Conservation (phyloP, 2,888 invertebrate species). For the Clunio marinus region DNA sequence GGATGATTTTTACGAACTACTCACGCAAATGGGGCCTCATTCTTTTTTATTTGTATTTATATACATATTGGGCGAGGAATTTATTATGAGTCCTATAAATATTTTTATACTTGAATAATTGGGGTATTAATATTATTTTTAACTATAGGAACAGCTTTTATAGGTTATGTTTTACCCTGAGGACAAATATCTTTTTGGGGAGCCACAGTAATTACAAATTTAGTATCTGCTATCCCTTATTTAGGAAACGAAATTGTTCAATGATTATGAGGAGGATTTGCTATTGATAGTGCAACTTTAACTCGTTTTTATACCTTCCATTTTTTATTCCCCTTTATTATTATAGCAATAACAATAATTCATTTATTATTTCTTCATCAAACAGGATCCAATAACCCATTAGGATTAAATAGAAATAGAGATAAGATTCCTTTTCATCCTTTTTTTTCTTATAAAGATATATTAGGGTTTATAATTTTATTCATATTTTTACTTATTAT, state of each 20-base stretch:
- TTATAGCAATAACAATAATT: conserved; percentile 58
- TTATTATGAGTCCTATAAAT: conserved; percentile 54
- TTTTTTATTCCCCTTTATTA: conserved; percentile 67
- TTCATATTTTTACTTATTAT: conserved; percentile 55
- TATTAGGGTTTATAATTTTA: conserved; percentile 59
- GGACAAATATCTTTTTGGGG: conserved; percentile 81
- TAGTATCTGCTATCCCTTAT: conserved; percentile 68
- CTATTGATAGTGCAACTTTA: conserved; percentile 67
- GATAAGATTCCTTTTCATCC: conserved; percentile 68
- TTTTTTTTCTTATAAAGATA: conserved; percentile 62
- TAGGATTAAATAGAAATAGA: conserved; percentile 61
- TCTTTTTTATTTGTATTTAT: conserved; percentile 68
- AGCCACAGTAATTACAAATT: conserved; percentile 73
- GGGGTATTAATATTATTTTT: conserved; percentile 64
- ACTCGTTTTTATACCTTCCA: conserved; percentile 74
- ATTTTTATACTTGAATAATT: conserved; percentile 59
- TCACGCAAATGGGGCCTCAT: conserved; percentile 68
- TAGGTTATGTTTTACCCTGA: conserved; percentile 74
- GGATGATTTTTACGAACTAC: conserved; percentile 63
- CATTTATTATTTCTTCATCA: conserved; percentile 64
- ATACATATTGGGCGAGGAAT: conserved; percentile 63
- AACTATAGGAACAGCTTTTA: conserved; percentile 68
- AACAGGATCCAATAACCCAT: conserved; percentile 64
- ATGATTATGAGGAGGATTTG: conserved; percentile 74
- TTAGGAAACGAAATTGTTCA: conserved; percentile 60